phyloP scores from a whole-genome alignment of 1,140 invertebrate species.

The Heliconius congener region DNA sequence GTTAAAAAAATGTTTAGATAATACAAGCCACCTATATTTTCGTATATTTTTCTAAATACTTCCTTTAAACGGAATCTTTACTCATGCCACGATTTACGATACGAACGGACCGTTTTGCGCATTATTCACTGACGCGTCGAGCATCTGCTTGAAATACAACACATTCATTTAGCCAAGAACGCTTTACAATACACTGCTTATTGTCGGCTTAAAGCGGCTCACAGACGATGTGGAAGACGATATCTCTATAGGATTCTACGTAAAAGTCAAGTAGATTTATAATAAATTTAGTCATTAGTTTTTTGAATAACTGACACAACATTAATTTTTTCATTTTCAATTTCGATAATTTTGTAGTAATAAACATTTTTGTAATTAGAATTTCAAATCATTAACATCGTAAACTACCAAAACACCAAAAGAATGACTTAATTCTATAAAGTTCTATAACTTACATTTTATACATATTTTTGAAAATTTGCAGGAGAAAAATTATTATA shows the following conservation, averaged over 20 bases:
- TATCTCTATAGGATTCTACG: not conserved
- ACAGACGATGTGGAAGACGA: not conserved
- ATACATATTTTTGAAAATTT: too few relatives aligned
- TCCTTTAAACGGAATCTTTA: slow-evolving; percentile 20
- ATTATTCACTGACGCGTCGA: slow-evolving; percentile 14
- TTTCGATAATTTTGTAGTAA: too few relatives aligned
- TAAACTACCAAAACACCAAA: too few relatives aligned
- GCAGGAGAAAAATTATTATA: too few relatives aligned
- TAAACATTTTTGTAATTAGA: too few relatives aligned
- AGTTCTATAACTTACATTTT: too few relatives aligned
- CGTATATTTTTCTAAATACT: slow-evolving; percentile 6
- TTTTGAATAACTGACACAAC: too few relatives aligned
- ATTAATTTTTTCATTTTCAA: too few relatives aligned
- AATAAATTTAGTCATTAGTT: too few relatives aligned
- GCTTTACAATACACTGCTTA: slow-evolving; percentile 32
- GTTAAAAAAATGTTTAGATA: not conserved
- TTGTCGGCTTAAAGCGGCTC: slow-evolving; percentile 12
- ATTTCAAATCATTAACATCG: too few relatives aligned
- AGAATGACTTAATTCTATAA: too few relatives aligned
- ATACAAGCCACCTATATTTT: not conserved
- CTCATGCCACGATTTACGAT: slow-evolving; percentile 24
- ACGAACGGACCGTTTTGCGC: slow-evolving; percentile 20
- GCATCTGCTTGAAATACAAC: slow-evolving; percentile 34
- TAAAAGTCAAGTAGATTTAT: not conserved
- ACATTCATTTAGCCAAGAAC: slow-evolving; percentile 43